Evolutionary conservation across 2,113 vertebrate species (phyloP).

Genomic region (Synchiropus splendidus): DNA sequence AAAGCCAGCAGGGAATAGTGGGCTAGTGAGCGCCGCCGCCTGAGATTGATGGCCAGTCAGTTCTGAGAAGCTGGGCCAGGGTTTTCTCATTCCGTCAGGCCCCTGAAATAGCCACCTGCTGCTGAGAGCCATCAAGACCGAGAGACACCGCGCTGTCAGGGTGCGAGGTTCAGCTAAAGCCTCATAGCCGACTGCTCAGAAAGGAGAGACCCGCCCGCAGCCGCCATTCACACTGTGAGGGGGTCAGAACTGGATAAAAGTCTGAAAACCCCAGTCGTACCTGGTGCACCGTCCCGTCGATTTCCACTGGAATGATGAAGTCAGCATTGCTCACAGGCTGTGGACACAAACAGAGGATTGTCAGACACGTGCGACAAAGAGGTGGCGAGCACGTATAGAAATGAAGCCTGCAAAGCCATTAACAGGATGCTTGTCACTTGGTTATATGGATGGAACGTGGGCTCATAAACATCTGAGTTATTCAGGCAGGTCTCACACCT

Average conservation of each 20-base stretch:
- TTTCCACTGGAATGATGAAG: conserved; percentile 92
- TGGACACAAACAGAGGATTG: conserved; percentile 11
- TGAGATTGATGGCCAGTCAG: conserved; percentile 51
- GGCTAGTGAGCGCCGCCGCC: conserved; percentile 18
- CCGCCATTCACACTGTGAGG: too few species aligned
- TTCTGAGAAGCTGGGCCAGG: conserved; percentile 60
- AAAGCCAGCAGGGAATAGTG: conserved; percentile 23
- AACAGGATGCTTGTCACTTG: too few species aligned
- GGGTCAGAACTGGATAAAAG: background rate
- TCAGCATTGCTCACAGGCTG: conserved; percentile 89
- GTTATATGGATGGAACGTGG: too few species aligned
- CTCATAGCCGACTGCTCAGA: too few species aligned
- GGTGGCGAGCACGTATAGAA: too few species aligned
- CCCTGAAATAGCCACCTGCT: conserved; percentile 65
- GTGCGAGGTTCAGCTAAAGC: too few species aligned
- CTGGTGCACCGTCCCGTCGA: conserved; percentile 85
- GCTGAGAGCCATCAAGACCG: conserved; percentile 57
- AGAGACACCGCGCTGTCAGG: conserved; percentile 44
- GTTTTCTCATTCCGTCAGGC: conserved; percentile 54
- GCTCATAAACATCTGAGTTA: too few species aligned
- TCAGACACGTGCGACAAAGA: too few species aligned
- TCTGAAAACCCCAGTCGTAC: too few species aligned
- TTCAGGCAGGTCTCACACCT: too few species aligned
- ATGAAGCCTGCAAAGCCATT: too few species aligned
- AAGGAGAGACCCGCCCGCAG: too few species aligned